Conservation (phyloP, 2,888 invertebrate genomes). For the Mythimna albipuncta region DNA sequence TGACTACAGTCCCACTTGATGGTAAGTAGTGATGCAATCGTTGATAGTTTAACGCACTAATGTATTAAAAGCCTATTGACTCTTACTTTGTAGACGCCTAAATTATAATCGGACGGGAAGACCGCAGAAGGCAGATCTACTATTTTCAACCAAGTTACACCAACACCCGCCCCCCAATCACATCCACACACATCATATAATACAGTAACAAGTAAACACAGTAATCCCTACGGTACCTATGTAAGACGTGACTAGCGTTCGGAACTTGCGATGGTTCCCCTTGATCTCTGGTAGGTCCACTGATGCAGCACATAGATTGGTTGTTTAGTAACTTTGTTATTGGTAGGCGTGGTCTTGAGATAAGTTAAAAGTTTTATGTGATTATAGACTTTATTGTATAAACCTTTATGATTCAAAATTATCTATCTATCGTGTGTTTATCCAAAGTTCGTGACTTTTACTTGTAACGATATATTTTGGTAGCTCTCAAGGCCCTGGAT, state of each 20-base stretch:
- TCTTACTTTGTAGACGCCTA: too few species aligned
- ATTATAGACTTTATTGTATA: too few species aligned
- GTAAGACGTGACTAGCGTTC: conserved; percentile 99
- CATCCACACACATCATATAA: conserved; percentile 63
- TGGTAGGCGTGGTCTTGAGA: conserved; percentile 32
- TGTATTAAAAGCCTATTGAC: too few species aligned
- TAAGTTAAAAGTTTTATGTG: neutral
- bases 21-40: too few species aligned
- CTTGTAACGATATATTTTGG: too few species aligned
- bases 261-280: conserved; percentile 99
- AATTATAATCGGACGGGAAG: too few species aligned
- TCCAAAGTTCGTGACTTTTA: too few species aligned
- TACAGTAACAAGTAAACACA: conserved; percentile 57
- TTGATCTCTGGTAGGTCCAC: conserved; percentile 99
- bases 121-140: too few species aligned
- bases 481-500: neutral
- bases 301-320: conserved; percentile 77
- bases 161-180: conserved; percentile 67
- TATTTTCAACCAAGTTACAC: conserved; percentile 32
- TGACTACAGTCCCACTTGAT: too few species aligned
- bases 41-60: too few species aligned
- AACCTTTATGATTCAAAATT: too few species aligned
- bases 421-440: too few species aligned
- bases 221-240: conserved; percentile 95
- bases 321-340: conserved; percentile 44